A percentile compares a stretch with the other conserved stretches of the same genome.
Evolutionary conservation across 1,140 invertebrate genomes (phyloP).

Genomic region (Globodera rostochiensis): DNA sequence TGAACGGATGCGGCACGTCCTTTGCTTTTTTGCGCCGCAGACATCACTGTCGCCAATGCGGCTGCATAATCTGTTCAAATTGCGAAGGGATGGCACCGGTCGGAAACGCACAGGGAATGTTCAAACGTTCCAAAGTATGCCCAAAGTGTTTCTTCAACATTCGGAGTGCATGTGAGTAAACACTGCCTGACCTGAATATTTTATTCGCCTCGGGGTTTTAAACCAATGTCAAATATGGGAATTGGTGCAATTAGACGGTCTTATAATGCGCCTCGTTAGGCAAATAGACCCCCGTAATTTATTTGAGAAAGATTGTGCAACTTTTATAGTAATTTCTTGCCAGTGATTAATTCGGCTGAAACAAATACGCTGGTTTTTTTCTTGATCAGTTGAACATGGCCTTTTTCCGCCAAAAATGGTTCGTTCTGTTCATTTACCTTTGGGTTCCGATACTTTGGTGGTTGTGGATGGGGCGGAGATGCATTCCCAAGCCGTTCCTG

Average conservation of each 20-base stretch:
- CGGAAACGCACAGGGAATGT: conserved; percentile 27
- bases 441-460: too few species aligned
- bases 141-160: conserved; percentile 50
- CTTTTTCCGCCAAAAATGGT: not conserved
- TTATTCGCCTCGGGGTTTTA: not conserved
- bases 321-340: too few species aligned
- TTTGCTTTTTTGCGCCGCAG: conserved; percentile 48
- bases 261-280: not conserved
- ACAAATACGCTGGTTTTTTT: not conserved
- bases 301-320: too few species aligned
- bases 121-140: conserved; percentile 45
- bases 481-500: too few species aligned
- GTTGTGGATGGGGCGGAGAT: too few species aligned
- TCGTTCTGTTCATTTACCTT: not conserved
- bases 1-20: conserved; percentile 49
- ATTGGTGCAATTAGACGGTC: too few species aligned
- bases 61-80: conserved; percentile 50
- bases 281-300: not conserved
- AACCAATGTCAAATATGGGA: not conserved
- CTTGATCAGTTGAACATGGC: not conserved
- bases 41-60: conserved; percentile 53
- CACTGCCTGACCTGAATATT: too few species aligned
- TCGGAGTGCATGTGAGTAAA: conserved; percentile 39
- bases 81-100: conserved; percentile 53
- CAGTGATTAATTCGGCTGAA: too few species aligned